Conservation (phyloP, 92 coral and sea anemone species). For the Montipora capitata region DNA sequence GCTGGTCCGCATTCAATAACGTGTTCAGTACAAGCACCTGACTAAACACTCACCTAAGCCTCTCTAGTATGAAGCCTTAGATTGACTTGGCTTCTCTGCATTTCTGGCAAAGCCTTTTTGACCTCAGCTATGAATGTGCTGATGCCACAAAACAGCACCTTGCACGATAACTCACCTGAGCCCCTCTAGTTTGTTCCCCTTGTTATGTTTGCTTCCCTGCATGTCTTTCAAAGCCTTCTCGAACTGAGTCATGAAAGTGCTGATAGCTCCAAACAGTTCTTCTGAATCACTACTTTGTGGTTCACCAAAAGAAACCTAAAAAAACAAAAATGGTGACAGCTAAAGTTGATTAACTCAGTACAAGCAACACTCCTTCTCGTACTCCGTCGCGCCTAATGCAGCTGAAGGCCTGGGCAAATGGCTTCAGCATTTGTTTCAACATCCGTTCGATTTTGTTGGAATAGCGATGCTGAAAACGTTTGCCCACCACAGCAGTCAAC, state of each 20-base stretch:
- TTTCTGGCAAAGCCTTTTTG: too few species aligned
- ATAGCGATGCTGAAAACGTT: too few species aligned
- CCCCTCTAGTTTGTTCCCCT: constrained; percentile 74
- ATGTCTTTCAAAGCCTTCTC: constrained; percentile 79
- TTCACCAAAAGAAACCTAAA: constrained; percentile 85
- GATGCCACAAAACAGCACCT: not conserved
- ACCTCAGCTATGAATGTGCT: too few species aligned
- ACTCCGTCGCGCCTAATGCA: too few species aligned
- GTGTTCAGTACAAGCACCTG: not conserved
- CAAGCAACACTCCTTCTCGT: too few species aligned
- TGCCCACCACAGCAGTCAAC: too few species aligned
- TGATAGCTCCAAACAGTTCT: constrained; percentile 84
- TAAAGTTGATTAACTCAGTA: not conserved
- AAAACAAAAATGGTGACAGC: not conserved
- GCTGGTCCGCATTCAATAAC: not conserved
- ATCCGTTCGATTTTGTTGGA: too few species aligned
- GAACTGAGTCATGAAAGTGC: constrained; percentile 81
- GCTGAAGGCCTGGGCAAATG: too few species aligned
- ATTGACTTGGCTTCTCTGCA: too few species aligned
- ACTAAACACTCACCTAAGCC: too few species aligned
- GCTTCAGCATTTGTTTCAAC: too few species aligned
- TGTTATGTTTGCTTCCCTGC: constrained; percentile 58
- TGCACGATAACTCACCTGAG: constrained; percentile 62
- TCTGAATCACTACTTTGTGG: constrained; percentile 93
- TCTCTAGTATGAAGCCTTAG: too few species aligned